phyloP scores from a whole-genome alignment of 1,140 invertebrate genomes.

The Drosophila obscura region DNA sequence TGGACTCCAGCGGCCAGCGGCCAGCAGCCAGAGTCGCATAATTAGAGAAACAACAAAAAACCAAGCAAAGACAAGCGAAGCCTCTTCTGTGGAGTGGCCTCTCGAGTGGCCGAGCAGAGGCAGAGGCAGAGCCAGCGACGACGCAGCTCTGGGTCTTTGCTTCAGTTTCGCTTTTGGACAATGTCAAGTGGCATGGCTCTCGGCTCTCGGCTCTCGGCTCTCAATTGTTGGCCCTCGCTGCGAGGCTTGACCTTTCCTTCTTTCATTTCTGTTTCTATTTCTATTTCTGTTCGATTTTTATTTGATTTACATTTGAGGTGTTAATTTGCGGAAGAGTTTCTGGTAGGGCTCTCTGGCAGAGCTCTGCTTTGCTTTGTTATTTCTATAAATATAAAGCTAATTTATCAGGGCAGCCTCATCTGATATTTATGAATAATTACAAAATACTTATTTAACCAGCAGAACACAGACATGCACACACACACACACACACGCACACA shows the following conservation, averaged over 20 bases:
- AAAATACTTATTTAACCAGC: constrained; percentile 17
- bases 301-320: constrained; percentile 60
- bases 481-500: constrained; percentile 3
- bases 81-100: constrained; percentile 37
- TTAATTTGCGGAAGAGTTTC: constrained; percentile 59
- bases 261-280: constrained; percentile 22
- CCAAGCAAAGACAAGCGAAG: constrained; percentile 28
- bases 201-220: constrained; percentile 1
- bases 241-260: constrained; percentile 62
- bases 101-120: too few relatives aligned
- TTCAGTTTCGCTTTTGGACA: constrained; percentile 41
- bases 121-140: too few relatives aligned
- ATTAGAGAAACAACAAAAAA: constrained; percentile 21
- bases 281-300: constrained; percentile 8
- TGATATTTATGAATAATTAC: constrained; percentile 54
- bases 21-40: background rate
- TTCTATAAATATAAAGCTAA: constrained; percentile 20
- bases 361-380: background rate
- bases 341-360: constrained; percentile 1
- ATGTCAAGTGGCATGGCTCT: constrained; percentile 55
- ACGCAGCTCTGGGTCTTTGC: constrained; percentile 37
- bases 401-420: constrained; percentile 10
- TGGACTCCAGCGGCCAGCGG: background rate
- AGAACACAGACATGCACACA: too few relatives aligned
- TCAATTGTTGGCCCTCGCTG: constrained; percentile 37